Percentiles rank a stretch among this genome's conserved stretches.
These are phyloP conservation scores for Ceraclea dissimilis DNA, from an alignment of 2,888 invertebrate species.

Conservation along the genomic window DNA sequence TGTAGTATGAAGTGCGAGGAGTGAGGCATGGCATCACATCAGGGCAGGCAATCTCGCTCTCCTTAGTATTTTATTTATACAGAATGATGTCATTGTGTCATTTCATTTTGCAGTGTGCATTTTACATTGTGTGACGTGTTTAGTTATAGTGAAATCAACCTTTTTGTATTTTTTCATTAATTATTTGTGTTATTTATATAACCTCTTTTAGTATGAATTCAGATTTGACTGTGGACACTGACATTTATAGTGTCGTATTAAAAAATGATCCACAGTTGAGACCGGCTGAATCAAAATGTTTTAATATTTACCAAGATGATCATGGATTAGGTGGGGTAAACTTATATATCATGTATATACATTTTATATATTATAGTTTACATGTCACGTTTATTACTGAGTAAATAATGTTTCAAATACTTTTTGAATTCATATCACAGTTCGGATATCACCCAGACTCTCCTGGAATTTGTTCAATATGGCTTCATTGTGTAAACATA, in stretches of 20 bases:
- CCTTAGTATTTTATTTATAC: constrained; percentile 18
- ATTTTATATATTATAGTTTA: not conserved
- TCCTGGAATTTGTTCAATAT: no score
- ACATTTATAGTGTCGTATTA: constrained; percentile 43
- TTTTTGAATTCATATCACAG: not conserved
- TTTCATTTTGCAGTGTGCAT: constrained; percentile 22
- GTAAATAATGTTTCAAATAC: no score
- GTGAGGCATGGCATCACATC: no score
- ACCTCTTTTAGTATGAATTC: constrained; percentile 5
- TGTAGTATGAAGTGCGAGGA: no score
- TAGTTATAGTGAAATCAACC: not conserved
- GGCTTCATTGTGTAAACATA: no score
- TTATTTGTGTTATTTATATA: constrained; percentile 1
- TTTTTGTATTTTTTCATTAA: constrained; percentile 5
- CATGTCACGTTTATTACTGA: not conserved
- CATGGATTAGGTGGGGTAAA: constrained; percentile 39
- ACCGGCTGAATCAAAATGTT: constrained; percentile 32
- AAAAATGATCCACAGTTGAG: constrained; percentile 35
- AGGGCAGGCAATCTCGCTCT: not conserved
- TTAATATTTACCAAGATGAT: constrained; percentile 41
- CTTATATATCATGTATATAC: no score
- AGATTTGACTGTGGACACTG: constrained; percentile 37
- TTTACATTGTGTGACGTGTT: constrained; percentile 17
- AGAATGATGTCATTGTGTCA: constrained; percentile 23
- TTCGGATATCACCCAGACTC: no score